A percentile compares a stretch with the other conserved stretches of the same genome.
These are phyloP conservation scores for Drosophila tanythrix DNA, from an alignment of 2,888 invertebrate species.

Conservation along the genomic window DNA sequence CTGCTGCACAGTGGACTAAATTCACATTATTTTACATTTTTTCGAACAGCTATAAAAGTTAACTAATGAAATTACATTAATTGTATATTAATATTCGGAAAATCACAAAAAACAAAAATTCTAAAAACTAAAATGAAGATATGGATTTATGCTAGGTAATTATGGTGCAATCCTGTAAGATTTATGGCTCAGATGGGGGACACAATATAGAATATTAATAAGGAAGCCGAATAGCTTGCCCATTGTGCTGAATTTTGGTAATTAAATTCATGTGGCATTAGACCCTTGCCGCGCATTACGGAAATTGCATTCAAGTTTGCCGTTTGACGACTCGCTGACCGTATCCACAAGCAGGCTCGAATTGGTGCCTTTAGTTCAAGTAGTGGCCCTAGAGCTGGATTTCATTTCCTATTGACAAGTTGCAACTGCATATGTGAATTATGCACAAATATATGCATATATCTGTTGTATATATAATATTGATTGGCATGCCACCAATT, in stretches of 20 bases:
- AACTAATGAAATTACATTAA: not conserved
- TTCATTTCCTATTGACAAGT: constrained; percentile 64
- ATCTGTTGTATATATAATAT: not conserved
- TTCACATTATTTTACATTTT: not conserved
- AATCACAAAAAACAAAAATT: too few species aligned
- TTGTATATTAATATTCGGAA: not conserved
- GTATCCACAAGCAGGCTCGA: constrained; percentile 9
- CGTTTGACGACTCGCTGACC: constrained; percentile 33
- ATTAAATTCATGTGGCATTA: constrained; percentile 76
- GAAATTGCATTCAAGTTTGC: constrained; percentile 75
- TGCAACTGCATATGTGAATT: constrained; percentile 14
- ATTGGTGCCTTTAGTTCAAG: not conserved
- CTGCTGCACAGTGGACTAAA: constrained; percentile 16
- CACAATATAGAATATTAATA: not conserved
- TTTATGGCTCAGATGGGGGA: not conserved
- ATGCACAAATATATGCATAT: not conserved
- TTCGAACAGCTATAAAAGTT: not conserved
- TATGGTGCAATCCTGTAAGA: not conserved
- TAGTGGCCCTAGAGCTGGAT: not conserved
- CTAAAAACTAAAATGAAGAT: not conserved
- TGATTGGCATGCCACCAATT: constrained; percentile 37
- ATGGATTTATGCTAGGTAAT: not conserved
- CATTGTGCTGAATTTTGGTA: constrained; percentile 60
- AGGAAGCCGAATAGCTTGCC: not conserved
- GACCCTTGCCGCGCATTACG: constrained; percentile 63